Percentiles rank a stretch among this genome's conserved stretches.
Conservation (phyloP, 2,113 vertebrate genomes). For the Ptilonorhynchus violaceus region DNA sequence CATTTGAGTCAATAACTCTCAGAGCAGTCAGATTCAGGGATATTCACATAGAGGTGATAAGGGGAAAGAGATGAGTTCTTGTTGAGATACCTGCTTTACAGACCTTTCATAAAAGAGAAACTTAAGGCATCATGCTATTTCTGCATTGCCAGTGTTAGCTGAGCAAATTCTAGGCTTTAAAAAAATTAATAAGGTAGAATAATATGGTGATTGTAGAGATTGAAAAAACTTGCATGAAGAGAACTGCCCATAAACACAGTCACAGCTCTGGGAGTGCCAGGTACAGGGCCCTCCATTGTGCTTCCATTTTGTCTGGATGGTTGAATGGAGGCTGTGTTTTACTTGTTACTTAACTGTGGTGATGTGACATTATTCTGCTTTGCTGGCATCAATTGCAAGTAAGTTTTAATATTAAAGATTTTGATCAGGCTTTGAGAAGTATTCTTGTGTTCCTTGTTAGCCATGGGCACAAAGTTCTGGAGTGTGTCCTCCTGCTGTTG, state of each 20-base stretch:
- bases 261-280: neutral
- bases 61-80: neutral
- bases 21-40: neutral
- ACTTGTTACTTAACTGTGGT: neutral
- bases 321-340: neutral
- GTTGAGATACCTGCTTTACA: neutral
- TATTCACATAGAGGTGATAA: neutral
- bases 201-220: neutral
- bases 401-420: neutral
- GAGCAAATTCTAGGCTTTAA: neutral
- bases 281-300: neutral
- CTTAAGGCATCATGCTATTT: neutral
- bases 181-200: neutral
- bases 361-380: neutral
- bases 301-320: neutral
- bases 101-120: neutral
- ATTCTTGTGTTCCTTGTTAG: neutral
- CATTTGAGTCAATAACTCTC: neutral
- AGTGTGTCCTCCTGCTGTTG: neutral
- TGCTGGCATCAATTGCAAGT: neutral
- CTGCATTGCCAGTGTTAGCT: neutral
- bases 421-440: neutral
- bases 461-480: neutral
- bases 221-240: neutral
- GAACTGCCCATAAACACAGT: neutral